Evolutionary conservation across 2,113 vertebrate genomes (phyloP).

Genomic region (Gopherus evgoodei): DNA sequence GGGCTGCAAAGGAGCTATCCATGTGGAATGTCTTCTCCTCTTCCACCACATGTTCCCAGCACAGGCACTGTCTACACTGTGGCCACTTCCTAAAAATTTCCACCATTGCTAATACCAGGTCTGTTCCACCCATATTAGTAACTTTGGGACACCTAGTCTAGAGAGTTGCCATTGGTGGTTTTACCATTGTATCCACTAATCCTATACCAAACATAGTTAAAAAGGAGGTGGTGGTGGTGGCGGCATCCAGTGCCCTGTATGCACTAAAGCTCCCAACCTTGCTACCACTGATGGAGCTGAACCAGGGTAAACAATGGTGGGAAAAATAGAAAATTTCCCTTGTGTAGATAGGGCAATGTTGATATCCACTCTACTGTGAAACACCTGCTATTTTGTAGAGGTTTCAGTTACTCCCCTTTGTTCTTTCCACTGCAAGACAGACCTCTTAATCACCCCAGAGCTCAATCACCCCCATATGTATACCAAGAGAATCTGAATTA

Average conservation of each 20-base stretch:
- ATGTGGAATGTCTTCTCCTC: not conserved
- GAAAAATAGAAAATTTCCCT: not conserved
- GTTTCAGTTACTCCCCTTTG: conserved; percentile 9
- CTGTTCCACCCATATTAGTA: not conserved
- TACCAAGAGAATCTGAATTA: too few relatives aligned
- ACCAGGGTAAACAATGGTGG: conserved; percentile 26
- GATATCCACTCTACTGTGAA: not conserved
- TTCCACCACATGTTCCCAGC: not conserved
- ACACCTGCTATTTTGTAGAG: conserved; percentile 3
- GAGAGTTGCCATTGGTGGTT: conserved; percentile 2
- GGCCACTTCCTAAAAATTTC: not conserved
- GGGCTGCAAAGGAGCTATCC: not conserved
- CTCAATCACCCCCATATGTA: not conserved
- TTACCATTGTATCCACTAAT: not conserved
- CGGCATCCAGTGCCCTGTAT: not conserved
- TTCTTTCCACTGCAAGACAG: not conserved
- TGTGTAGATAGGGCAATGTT: not conserved
- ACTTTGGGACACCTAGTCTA: not conserved
- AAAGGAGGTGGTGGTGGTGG: conserved; percentile 37
- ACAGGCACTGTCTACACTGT: conserved; percentile 4
- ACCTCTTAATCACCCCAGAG: not conserved
- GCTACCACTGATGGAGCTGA: conserved; percentile 22
- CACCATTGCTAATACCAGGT: not conserved
- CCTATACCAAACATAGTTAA: conserved; percentile 24
- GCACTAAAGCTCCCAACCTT: not conserved